These are phyloP conservation scores for Phoxinus phoxinus DNA, from an alignment of 2,113 vertebrate genomes.

Conservation along the genomic window DNA sequence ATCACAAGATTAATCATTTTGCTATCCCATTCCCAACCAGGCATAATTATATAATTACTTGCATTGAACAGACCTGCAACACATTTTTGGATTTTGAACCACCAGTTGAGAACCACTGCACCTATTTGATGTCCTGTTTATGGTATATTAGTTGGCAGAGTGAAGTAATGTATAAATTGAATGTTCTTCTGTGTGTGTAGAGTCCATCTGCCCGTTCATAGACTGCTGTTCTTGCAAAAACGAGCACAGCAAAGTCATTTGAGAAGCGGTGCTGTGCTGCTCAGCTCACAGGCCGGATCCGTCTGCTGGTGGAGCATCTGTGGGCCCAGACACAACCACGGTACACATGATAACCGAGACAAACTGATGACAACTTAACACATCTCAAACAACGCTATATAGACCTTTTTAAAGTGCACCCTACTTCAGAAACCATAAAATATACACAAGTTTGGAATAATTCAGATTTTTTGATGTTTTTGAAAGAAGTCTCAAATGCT, in stretches of 20 bases:
- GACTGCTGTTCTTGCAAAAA: constrained; percentile 65
- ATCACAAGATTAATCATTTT: background rate
- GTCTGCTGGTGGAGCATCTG: constrained; percentile 63
- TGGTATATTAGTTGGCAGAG: background rate
- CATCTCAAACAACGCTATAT: background rate
- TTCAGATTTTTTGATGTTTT: background rate
- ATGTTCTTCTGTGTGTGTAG: constrained; percentile 40
- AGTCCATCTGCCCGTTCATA: constrained; percentile 54
- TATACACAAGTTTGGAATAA: background rate
- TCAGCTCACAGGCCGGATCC: constrained; percentile 61
- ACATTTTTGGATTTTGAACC: background rate
- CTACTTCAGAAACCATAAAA: background rate
- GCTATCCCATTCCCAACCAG: background rate
- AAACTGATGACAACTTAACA: background rate
- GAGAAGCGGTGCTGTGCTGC: constrained; percentile 52
- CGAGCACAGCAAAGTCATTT: constrained; percentile 49
- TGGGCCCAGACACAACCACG: constrained; percentile 36
- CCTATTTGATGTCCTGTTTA: no score
- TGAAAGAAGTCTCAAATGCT: background rate
- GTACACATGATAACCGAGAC: constrained; percentile 50
- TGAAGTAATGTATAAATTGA: background rate
- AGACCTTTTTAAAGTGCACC: background rate
- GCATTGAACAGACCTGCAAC: background rate
- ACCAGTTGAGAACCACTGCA: background rate
- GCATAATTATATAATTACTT: background rate